Evolutionary conservation across 2,888 invertebrate species (phyloP).

Genomic region (Magallana nippona): DNA sequence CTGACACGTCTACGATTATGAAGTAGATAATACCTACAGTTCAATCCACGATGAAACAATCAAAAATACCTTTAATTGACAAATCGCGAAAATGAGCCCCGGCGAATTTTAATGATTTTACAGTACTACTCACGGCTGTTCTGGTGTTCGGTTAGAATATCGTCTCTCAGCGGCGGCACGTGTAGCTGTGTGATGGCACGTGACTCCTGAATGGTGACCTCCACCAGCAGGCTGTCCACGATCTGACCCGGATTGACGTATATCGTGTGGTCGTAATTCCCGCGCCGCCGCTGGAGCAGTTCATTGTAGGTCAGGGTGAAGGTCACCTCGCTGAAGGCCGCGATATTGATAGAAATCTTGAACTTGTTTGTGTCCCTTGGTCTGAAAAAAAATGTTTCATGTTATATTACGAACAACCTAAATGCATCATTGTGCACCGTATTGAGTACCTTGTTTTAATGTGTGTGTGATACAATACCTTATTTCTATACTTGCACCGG

Average conservation of each 20-base stretch:
- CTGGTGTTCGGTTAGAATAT: constrained; percentile 51
- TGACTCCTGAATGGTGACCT: constrained; percentile 85
- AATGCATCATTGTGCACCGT: no score
- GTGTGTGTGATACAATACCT: no score
- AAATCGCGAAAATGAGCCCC: no score
- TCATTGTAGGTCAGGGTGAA: constrained; percentile 89
- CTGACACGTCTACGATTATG: no score
- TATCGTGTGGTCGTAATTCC: constrained; percentile 86
- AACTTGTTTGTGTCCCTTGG: constrained; percentile 69
- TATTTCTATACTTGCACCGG: no score
- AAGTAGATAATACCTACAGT: no score
- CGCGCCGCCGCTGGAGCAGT: constrained; percentile 84
- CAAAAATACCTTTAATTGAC: no score
- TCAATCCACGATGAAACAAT: no score
- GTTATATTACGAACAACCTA: no score
- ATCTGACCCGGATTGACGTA: constrained; percentile 86
- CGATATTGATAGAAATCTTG: constrained; percentile 84
- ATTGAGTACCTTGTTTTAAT: no score
- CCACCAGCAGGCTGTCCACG: constrained; percentile 85
- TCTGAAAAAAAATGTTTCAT: constrained; percentile 49
- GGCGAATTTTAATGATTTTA: no score
- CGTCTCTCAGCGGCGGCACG: constrained; percentile 67
- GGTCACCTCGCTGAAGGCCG: constrained; percentile 83
- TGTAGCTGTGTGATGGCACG: constrained; percentile 80
- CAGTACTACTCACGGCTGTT: constrained; percentile 38